Conservation (phyloP, 2,113 vertebrate species). For the Glareola pratincola region DNA sequence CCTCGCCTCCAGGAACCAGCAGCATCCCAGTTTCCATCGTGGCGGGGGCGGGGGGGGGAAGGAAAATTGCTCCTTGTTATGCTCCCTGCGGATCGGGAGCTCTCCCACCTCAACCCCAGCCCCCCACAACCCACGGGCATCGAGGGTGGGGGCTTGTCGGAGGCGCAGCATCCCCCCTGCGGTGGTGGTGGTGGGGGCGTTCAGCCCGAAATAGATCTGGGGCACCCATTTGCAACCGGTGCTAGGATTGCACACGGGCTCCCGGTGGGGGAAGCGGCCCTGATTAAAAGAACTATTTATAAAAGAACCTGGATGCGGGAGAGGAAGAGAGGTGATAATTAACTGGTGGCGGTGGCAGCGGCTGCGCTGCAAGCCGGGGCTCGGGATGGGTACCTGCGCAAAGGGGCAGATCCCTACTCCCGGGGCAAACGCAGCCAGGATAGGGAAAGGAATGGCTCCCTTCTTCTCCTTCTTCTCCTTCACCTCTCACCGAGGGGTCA, state of each 20-base stretch:
- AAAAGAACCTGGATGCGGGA: conserved; percentile 8
- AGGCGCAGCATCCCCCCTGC: background rate
- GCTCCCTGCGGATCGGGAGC: background rate
- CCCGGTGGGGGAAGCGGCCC: background rate
- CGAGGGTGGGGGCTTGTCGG: accelerated
- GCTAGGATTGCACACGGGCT: background rate
- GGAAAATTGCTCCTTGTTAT: background rate
- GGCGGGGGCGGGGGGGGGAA: background rate
- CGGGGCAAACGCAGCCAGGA: accelerated
- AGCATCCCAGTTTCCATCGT: background rate
- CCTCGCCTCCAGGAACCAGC: background rate
- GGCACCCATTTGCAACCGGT: conserved; percentile 9
- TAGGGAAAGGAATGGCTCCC: background rate
- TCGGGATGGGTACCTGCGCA: background rate
- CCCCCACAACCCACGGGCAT: accelerated
- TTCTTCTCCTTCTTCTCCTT: too few relatives aligned
- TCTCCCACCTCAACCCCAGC: accelerated
- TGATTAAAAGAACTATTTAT: conserved; percentile 66
- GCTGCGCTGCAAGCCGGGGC: background rate
- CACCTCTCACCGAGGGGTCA: background rate
- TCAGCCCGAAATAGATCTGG: conserved; percentile 33
- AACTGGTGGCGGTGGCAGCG: background rate
- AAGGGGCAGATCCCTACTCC: background rate
- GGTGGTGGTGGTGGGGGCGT: background rate
- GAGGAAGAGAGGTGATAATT: conserved; percentile 22